Conservation (phyloP, 2,113 vertebrate genomes). For the Echinops telfairi region DNA sequence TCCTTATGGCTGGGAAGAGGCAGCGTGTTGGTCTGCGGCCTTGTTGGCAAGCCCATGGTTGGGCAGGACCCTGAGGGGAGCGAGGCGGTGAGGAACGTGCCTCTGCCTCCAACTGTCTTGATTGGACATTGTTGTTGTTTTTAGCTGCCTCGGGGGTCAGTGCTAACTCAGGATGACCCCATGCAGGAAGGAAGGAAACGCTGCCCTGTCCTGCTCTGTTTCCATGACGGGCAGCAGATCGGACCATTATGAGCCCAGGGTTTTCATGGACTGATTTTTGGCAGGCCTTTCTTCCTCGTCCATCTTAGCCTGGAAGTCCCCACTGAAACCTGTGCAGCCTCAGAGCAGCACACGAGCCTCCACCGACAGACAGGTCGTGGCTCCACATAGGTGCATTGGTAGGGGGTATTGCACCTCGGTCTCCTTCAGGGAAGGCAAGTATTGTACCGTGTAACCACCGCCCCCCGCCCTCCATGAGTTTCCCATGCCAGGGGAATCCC, state of each 20-base stretch:
- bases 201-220: background rate
- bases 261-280: background rate
- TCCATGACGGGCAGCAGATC: background rate
- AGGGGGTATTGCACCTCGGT: background rate
- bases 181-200: background rate
- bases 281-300: background rate
- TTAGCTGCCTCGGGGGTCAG: background rate
- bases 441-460: background rate
- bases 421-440: background rate
- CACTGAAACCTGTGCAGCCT: background rate
- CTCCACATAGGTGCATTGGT: background rate
- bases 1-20: no score
- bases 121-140: background rate
- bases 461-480: background rate
- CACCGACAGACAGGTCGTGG: background rate
- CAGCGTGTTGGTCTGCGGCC: background rate
- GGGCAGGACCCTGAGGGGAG: background rate
- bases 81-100: background rate
- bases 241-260: background rate
- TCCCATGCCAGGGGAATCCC: background rate
- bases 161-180: background rate
- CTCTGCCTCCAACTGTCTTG: background rate
- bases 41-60: background rate
- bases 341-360: background rate
- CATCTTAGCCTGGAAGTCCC: background rate